Base-by-base conservation (phyloP, 1,140 invertebrate genomes). In the Conopomorpha cramerella region DNA sequence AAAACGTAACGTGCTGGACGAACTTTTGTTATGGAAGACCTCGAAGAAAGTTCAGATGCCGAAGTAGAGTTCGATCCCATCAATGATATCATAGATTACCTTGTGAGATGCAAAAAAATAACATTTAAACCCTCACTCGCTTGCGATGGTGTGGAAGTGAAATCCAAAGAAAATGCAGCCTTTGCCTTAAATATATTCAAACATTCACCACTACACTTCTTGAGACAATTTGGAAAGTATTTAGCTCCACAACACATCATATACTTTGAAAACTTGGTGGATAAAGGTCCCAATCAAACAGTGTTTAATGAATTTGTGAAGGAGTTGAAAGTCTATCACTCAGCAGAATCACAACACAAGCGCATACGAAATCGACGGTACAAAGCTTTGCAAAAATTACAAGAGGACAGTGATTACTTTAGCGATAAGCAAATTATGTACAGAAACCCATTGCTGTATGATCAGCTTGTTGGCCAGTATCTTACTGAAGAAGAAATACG, bases 361-460 rank as follows among this genome's bases (percentile, higher is more conserved):
- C 80, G 82, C 49, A 71, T 87, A 0, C 91, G 86, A 64, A 95
- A 96, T 67, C 78, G 91, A 45, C 78, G 94, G 30, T 96, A 86
- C 64, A 82, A 88, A 57, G 93, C 93, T 7, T 74, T 96, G 54
- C 84, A 91, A 46, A 79, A 84, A 49, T 62, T 97, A 26, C 74
- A 91, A 26, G 56, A 74, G 14, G 81, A 88, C 38, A 81, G 88
- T 25, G 86, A 89, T 19, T 96, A 96, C 71, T 97, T 97, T 51
- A 91, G 86, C 64, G 92, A 96, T 61, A 84, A 83, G 39, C 90
- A 94, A 81, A 97, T 97, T 93, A 93, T 93, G 83, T 88, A 86
- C 46, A 70, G 95, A 44, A 92, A 94, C 72, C 94, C 94, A 1
- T 79, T 92, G 34, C 62, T 96, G 0, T 97, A 93, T 77, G 90